These are phyloP conservation scores for Esox niger DNA, from an alignment of 2,113 vertebrate species.

Conservation along the genomic window DNA sequence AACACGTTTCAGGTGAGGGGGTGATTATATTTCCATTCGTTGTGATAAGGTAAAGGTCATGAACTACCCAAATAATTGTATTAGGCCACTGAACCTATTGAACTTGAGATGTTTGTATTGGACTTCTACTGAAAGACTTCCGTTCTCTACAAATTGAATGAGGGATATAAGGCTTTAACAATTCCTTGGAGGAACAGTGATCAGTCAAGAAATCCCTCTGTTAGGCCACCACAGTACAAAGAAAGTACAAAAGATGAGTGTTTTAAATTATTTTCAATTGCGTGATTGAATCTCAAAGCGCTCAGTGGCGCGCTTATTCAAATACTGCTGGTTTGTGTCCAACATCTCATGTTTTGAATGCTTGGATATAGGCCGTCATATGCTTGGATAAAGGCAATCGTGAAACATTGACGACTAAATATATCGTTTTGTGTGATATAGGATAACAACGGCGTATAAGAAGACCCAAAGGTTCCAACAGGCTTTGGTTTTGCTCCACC, in stretches of 20 bases:
- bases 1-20: neutral
- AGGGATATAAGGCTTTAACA: slow-evolving; percentile 44
- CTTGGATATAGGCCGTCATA: neutral
- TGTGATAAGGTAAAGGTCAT: slow-evolving; percentile 65
- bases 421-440: slow-evolving; percentile 32
- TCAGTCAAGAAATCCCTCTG: slow-evolving; percentile 14
- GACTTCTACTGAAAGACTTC: slow-evolving; percentile 70
- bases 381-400: neutral
- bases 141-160: slow-evolving; percentile 76
- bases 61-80: slow-evolving; percentile 62
- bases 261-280: slow-evolving; percentile 29
- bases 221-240: neutral
- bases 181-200: slow-evolving; percentile 69
- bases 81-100: slow-evolving; percentile 72
- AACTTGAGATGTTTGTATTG: slow-evolving; percentile 79
- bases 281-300: slow-evolving; percentile 48
- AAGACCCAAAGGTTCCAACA: neutral
- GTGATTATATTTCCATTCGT: slow-evolving; percentile 71
- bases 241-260: slow-evolving; percentile 34
- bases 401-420: slow-evolving; percentile 19
- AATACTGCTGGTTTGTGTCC: neutral
- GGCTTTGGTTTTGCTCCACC: neutral
- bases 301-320: slow-evolving; percentile 18
- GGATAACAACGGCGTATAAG: slow-evolving; percentile 4
- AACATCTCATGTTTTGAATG: neutral